Base-by-base conservation (phyloP, 2,888 invertebrate species). In the Pandemis heparana region DNA sequence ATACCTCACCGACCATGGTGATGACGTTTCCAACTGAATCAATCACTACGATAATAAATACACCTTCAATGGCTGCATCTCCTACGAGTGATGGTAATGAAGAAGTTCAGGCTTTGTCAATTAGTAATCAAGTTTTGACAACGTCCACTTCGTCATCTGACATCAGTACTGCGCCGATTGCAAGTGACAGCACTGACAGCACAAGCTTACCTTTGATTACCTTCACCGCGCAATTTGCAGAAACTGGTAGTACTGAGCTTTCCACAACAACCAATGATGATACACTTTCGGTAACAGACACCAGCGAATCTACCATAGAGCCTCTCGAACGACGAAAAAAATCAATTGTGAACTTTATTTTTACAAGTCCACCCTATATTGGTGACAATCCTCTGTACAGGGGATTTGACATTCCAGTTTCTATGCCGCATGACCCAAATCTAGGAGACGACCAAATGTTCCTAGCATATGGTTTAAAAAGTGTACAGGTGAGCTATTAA, bases 341-440 rank as follows among this genome's bases (percentile, higher is more conserved):
- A 80, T 94, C 94, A 1, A 84, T 92, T 39, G 89, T 90, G 7
- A 92, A 94, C 79, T 94, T 92, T 68, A 85, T 93, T 76, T 92
- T 87, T 67, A 91, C 89, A 32, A 89, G 88, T 79, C 92, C 91
- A 4, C 89, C 92, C 0, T 91, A 91, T 75, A 78, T 88, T 39
- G 88, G 92, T 23, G 92, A 92, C 77, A 90, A 89, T 75, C 80
- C 87, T 46, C 82, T 89, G 67, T 92, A 92, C 78, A 87, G 89
- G 79, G 88, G 94, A 1, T 92, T 88, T 77, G 89, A 92, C 63
- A 85, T 92, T 32, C 70, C 70, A 32, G 64, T 75, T 8, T 70
- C 70, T 12, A 89, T 87, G 43, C 81, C 87, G 8, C 87, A 88
- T 51, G 72, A 81, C 39, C 79, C 85, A 1, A 82, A 78, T 56